A percentile compares a stretch with the other conserved stretches of the same genome.
phyloP scores from a whole-genome alignment of 2,888 invertebrate genomes.

The Holacanthella duospinosa region DNA sequence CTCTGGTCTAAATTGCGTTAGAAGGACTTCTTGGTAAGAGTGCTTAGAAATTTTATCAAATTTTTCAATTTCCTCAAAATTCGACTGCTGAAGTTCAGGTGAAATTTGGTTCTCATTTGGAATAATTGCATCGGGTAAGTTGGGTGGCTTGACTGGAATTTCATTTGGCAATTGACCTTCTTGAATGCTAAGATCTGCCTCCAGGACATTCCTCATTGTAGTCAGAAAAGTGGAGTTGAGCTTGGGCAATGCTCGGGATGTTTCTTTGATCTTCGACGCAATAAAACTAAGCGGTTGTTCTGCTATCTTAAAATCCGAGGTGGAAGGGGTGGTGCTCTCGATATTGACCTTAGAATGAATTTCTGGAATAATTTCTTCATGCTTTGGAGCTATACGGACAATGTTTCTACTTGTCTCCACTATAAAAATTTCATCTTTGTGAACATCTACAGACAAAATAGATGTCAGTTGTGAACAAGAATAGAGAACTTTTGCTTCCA shows the following conservation, averaged over 20 bases:
- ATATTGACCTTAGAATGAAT: neutral
- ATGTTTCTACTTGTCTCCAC: conserved; percentile 68
- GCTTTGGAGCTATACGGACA: conserved; percentile 62
- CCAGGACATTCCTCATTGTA: conserved; percentile 23
- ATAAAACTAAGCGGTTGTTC: conserved; percentile 23
- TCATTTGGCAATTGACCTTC: conserved; percentile 24
- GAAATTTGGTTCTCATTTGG: neutral
- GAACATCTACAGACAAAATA: conserved; percentile 41
- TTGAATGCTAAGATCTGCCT: conserved; percentile 24
- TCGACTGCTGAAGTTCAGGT: neutral
- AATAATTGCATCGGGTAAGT: conserved; percentile 14
- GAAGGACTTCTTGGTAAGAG: conserved; percentile 58
- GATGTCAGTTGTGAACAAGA: conserved; percentile 50
- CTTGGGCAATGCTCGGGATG: conserved; percentile 22
- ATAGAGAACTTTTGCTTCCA: conserved; percentile 55
- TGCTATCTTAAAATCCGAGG: conserved; percentile 23
- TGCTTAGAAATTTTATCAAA: conserved; percentile 55
- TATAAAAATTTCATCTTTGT: conserved; percentile 55
- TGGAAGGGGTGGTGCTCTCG: conserved; percentile 18
- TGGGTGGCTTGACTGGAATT: conserved; percentile 12
- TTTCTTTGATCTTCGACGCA: conserved; percentile 25
- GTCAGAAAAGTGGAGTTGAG: conserved; percentile 17
- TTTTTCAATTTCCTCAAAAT: conserved; percentile 4
- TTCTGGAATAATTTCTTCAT: conserved; percentile 47
- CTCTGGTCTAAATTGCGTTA: conserved; percentile 36